Evolutionary conservation across 1,140 invertebrate genomes (phyloP), one percentile per base, ranked within the genome.

Genomic region (Rhagoletis pomonella): DNA sequence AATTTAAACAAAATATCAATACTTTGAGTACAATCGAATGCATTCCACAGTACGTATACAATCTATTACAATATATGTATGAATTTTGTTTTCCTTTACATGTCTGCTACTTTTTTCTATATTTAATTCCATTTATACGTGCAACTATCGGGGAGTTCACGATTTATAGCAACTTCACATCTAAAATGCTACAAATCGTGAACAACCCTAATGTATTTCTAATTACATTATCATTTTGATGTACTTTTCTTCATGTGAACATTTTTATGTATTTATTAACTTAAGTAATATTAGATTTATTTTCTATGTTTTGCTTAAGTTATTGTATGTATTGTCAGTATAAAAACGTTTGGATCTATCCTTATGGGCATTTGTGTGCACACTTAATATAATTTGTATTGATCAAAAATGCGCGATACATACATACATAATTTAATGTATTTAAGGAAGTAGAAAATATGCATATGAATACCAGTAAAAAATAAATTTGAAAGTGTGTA

Each of bases 51-150:
- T 12, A 55, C 14, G 19, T 9, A 81, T 81, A 19, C 6, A 55
- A 12, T 55, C 4, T 39, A 29, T 42, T 42, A 12, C 67, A 47
- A 73, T 81, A 29, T 47, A 44, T 73, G 47, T 19, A 69, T 69
- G 17, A 10, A 17, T 81, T 55, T 62, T 55, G 7, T 58, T 73
- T 44, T 47, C n/a, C 4, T 19, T 0, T 12, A 19, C 6, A 47
- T 81, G 4, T 58, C 55, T 55, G 19, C 64, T 67, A 67, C 29
- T 12, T 73, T 47, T 17, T 81, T 42, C 4, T 44, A 81, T 6
- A 81, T 55, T 81, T 55, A 81, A 81, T 81, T 81, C 73, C 73
- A 81, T 81, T 81, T 81, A 55, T 81, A 81, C 47, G 73, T 81
- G 73, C 73, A 81, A 29, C 29, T 29, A 29, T 29, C 29, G 29